These are phyloP conservation scores for Watsonalla cultraria DNA, from an alignment of 2,888 invertebrate genomes.

Conservation along the genomic window DNA sequence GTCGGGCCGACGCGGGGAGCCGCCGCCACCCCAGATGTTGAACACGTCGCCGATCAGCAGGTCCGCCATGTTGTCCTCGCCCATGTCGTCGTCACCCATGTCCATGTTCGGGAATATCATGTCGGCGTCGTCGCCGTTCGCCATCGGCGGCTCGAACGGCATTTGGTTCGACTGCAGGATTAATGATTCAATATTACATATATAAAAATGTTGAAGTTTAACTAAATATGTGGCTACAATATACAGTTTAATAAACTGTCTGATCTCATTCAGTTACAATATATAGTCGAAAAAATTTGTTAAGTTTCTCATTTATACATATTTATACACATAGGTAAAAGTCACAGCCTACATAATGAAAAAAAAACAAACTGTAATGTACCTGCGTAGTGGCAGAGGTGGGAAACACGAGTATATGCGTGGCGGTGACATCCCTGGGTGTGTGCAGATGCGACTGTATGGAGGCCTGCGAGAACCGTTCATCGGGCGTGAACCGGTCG, in stretches of 20 bases:
- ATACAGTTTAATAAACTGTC: too few relatives aligned
- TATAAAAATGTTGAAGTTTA: background rate
- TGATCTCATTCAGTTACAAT: too few relatives aligned
- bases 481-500: constrained; percentile 97
- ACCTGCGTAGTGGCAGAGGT: constrained; percentile 97
- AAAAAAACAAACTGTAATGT: background rate
- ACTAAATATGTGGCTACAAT: background rate
- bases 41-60: constrained; percentile 84
- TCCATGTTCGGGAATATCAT: constrained; percentile 68
- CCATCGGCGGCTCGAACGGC: constrained; percentile 66
- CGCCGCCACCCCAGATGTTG: constrained; percentile 65
- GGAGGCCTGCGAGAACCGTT: constrained; percentile 91
- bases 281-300: too few relatives aligned
- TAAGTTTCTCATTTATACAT: too few relatives aligned
- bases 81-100: constrained; percentile 73
- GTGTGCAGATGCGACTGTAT: constrained; percentile 95
- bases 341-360: too few relatives aligned
- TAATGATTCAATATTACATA: background rate
- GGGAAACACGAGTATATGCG: constrained; percentile 99
- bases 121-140: constrained; percentile 70
- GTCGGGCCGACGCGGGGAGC: constrained; percentile 36
- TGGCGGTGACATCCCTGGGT: constrained; percentile 97
- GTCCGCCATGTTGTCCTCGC: constrained; percentile 85
- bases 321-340: too few relatives aligned
- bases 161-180: constrained; percentile 58